Evolutionary conservation across 2,113 vertebrate genomes (phyloP), one percentile per base, ranked within the genome.

Genomic region (Triplophysa rosa): DNA sequence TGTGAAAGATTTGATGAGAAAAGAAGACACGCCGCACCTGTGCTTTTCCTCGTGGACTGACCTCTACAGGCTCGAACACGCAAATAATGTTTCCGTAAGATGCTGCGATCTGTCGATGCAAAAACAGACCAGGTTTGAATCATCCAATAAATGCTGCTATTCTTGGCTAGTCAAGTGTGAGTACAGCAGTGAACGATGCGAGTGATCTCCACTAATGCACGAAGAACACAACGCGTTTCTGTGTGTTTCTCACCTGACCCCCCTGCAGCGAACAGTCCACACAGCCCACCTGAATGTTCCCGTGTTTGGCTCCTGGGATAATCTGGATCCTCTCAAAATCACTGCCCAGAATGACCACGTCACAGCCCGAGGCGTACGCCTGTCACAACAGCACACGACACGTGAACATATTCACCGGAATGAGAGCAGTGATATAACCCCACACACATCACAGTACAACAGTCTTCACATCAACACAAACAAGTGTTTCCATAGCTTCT

Each of bases 311-410:
- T 87, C 98, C 98, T 77, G 97, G 96, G 80, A 99, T 98, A 90
- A 99, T 98, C 84, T 99, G 97, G 82, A 98, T 90, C 80, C 97
- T 95, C 92, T 99, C 96, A 90, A 99, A 99, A 86, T 98, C 94
- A 87, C 96, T 98, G 62, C 96, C 96, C 86, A 99, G 83, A 84
- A 99, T 94, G 83, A 99, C 97, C 80, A 99, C 93, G 67, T 99
- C 98, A 92, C 97, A 99, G 87, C 97, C 98, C 79, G 98, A 99
- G 29, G 95, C 97, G 7, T 99, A 99, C 10, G 95, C 97, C 98
- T 99, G 81, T 90, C 8, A 63, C 42, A 77, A 54, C 42, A 85
- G 64, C 6, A 29, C 68, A 24, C 8, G 14, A 69, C 40, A 45
- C 21, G 29, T 26, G 0, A 67, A 64, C 19, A n/a, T 24, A 61